Evolutionary conservation across 2,113 vertebrate genomes (phyloP).

Genomic region (Craseonycteris thonglongyai): DNA sequence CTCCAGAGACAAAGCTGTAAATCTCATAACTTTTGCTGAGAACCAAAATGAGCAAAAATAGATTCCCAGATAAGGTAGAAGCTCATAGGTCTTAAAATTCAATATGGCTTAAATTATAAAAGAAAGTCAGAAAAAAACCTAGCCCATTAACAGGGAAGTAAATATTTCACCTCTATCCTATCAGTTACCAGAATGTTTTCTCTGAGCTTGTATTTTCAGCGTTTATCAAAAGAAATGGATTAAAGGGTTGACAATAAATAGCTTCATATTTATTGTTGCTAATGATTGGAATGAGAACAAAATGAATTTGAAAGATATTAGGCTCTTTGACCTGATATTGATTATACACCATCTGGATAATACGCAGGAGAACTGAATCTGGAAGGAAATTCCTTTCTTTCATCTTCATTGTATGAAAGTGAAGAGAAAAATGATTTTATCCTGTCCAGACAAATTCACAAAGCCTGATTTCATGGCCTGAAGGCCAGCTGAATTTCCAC

Average conservation of each 20-base stretch:
- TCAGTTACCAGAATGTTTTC: neutral
- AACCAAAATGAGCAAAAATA: neutral
- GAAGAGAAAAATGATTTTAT: conserved; percentile 21
- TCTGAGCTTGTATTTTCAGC: neutral
- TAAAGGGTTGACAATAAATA: neutral
- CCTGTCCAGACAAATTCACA: neutral
- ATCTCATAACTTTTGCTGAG: neutral
- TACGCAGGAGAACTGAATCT: neutral
- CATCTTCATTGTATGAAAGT: neutral
- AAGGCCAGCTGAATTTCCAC: conserved; percentile 25
- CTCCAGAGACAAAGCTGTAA: neutral
- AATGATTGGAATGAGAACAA: neutral
- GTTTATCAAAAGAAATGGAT: neutral
- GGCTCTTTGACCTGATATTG: neutral
- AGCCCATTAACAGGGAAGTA: neutral
- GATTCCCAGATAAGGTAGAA: neutral
- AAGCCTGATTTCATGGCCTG: conserved; percentile 7
- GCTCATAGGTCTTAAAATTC: neutral
- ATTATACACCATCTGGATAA: neutral
- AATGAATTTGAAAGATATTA: neutral
- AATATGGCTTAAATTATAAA: neutral
- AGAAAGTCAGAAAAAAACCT: neutral
- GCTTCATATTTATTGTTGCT: neutral
- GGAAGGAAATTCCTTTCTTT: neutral
- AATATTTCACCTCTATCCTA: neutral